phyloP scores from a whole-genome alignment of 2,888 invertebrate species.

The Atethmia centrago region DNA sequence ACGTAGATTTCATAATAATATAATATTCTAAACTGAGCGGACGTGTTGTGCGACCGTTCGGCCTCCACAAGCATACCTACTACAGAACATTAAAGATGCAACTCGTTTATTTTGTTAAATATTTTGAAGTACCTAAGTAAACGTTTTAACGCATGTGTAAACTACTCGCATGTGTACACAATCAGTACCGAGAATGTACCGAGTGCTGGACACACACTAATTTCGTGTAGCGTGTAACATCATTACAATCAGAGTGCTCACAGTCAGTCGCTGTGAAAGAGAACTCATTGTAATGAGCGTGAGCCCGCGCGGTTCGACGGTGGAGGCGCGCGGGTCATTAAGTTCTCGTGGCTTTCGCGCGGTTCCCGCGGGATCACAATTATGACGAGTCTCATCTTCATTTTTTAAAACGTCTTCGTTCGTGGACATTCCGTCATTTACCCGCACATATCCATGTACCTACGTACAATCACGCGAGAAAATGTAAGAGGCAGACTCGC shows the following conservation, averaged over 20 bases:
- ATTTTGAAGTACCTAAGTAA: not conserved
- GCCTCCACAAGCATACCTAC: not conserved
- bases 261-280: not conserved
- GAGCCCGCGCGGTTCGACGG: not conserved
- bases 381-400: conserved; percentile 55
- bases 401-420: conserved; percentile 58
- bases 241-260: not conserved
- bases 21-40: conserved; percentile 26
- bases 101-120: not conserved
- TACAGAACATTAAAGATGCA: not conserved
- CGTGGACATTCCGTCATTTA: conserved; percentile 3
- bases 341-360: conserved; percentile 36
- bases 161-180: not conserved
- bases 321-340: conserved; percentile 39
- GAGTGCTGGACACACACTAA: not conserved
- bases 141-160: not conserved
- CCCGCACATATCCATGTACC: not conserved
- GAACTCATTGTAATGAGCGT: not conserved
- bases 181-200: not conserved
- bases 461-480: not conserved
- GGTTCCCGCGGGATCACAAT: conserved; percentile 55
- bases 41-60: not conserved
- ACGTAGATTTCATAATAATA: conserved; percentile 65
- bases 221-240: not conserved
- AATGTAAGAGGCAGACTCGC: not conserved